Conservation (phyloP, 2,888 invertebrate genomes). For the Xanthorhoe designata region DNA sequence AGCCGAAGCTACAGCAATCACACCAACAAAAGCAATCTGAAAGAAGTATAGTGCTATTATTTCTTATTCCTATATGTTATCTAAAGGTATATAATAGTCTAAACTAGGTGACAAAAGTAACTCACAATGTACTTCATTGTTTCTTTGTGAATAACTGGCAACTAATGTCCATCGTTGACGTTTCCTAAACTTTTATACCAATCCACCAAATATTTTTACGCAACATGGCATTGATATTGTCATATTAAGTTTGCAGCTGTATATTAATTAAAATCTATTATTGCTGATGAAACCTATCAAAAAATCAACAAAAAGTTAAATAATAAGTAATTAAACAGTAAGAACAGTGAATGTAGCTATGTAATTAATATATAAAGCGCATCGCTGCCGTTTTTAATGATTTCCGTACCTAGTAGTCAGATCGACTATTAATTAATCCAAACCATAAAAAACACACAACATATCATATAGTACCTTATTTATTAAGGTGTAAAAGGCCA, state of each 20-base stretch:
- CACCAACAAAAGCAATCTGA: conserved; percentile 59
- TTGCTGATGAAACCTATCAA: conserved; percentile 40
- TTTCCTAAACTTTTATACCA: conserved; percentile 60
- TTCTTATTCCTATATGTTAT: neutral
- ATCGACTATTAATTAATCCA: neutral
- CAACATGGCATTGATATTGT: conserved; percentile 65
- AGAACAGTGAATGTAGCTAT: neutral
- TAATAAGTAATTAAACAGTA: neutral
- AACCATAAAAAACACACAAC: neutral
- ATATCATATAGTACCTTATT: too few species aligned
- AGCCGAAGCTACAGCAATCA: conserved; percentile 65
- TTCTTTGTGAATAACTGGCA: conserved; percentile 45
- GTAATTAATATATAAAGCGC: neutral
- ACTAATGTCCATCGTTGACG: conserved; percentile 53
- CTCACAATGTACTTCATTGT: conserved; percentile 71
- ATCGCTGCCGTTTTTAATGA: neutral
- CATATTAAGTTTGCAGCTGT: conserved; percentile 58
- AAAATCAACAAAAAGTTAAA: conserved; percentile 36
- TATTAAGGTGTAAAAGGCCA: too few species aligned
- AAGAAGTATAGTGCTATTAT: conserved; percentile 16
- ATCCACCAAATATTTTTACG: conserved; percentile 55
- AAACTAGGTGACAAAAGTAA: conserved; percentile 31
- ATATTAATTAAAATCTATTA: conserved; percentile 53
- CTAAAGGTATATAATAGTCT: too few species aligned
- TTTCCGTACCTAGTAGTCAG: neutral